Conservation (phyloP, 2,888 invertebrate genomes). For the Athetis lepigone region DNA sequence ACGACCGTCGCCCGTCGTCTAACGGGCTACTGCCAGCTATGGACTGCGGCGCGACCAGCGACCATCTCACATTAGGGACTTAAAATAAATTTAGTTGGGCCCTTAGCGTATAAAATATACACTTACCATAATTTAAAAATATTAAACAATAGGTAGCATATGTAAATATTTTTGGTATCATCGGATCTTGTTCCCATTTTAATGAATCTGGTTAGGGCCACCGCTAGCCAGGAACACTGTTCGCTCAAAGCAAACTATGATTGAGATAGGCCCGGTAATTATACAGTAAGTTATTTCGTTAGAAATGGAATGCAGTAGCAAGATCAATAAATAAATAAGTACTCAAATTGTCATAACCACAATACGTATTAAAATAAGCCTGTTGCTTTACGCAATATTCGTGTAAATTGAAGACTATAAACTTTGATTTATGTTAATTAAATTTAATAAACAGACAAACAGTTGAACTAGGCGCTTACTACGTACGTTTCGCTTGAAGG, state of each 20-base stretch:
- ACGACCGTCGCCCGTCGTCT: constrained; percentile 79
- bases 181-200: background rate
- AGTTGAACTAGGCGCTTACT: constrained; percentile 58
- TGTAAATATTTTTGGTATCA: background rate
- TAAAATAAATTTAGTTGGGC: constrained; percentile 56
- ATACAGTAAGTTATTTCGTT: background rate
- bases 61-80: constrained; percentile 79
- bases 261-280: background rate
- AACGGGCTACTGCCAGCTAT: constrained; percentile 83
- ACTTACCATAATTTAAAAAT: constrained; percentile 10
- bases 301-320: background rate
- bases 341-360: constrained; percentile 17
- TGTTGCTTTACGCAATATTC: constrained; percentile 28
- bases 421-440: constrained; percentile 66
- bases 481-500: constrained; percentile 61
- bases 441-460: constrained; percentile 65
- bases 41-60: constrained; percentile 84
- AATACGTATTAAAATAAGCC: constrained; percentile 24
- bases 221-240: background rate
- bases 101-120: constrained; percentile 34
- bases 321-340: constrained; percentile 38
- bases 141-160: background rate
- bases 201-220: background rate
- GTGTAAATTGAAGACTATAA: constrained; percentile 53
- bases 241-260: background rate